These are phyloP conservation scores for Agapostemon virescens DNA, from an alignment of 2,888 invertebrate species.

Conservation along the genomic window DNA sequence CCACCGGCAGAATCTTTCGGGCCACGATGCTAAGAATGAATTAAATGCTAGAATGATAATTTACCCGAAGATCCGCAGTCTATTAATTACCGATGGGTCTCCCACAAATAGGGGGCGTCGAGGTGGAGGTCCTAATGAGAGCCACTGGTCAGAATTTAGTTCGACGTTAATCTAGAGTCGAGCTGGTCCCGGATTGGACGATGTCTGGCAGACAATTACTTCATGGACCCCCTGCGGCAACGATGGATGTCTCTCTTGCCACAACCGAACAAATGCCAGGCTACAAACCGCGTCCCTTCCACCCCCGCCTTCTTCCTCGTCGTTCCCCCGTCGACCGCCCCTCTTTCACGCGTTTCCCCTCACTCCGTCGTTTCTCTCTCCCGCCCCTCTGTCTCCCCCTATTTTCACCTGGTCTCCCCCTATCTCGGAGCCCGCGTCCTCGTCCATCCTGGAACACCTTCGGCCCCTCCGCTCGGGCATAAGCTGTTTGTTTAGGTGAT, in stretches of 20 bases:
- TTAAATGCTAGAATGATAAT: neutral
- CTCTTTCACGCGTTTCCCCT: conserved; percentile 51
- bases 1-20: no score
- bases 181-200: conserved; percentile 70
- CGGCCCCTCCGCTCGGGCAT: conserved; percentile 61
- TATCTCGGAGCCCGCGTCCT: neutral
- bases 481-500: conserved; percentile 79
- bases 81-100: neutral
- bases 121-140: conserved; percentile 64
- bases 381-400: neutral
- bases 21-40: no score
- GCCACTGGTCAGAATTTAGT: conserved; percentile 72
- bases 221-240: conserved; percentile 78
- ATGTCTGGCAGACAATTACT: conserved; percentile 79
- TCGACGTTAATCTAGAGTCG: conserved; percentile 71
- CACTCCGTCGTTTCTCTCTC: conserved; percentile 36
- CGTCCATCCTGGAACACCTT: conserved; percentile 23
- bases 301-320: conserved; percentile 18
- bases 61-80: neutral
- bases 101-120: neutral
- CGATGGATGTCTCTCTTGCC: conserved; percentile 79
- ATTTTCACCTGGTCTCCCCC: neutral
- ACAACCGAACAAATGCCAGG: conserved; percentile 69
- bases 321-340: no score
- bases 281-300: conserved; percentile 58